These are phyloP conservation scores for Adrianichthys oophorus DNA, from an alignment of 2,797 vertebrate genomes.

Conservation along the genomic window DNA sequence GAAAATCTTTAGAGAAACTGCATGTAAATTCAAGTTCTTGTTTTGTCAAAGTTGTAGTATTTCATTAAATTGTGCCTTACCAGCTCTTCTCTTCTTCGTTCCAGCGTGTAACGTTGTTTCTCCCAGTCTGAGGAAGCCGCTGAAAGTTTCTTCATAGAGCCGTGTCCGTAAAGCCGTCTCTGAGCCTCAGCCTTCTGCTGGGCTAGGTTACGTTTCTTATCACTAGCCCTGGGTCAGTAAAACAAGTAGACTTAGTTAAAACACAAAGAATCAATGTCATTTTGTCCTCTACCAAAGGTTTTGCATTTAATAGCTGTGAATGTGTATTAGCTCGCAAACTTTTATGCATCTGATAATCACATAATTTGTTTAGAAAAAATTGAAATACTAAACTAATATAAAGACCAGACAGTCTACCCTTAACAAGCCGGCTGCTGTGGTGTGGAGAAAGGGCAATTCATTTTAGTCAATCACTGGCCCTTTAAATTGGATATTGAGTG, in stretches of 20 bases:
- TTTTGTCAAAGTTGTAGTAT: background rate
- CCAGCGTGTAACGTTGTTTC: slow-evolving; percentile 90
- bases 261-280: background rate
- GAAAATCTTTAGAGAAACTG: background rate
- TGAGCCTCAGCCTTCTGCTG: slow-evolving; percentile 97
- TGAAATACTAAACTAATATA: slow-evolving; percentile 17
- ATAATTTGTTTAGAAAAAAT: no score
- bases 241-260: slow-evolving; percentile 12
- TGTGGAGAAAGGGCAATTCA: slow-evolving; percentile 63
- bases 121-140: slow-evolving; percentile 94
- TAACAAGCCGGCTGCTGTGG: slow-evolving; percentile 49
- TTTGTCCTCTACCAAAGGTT: background rate
- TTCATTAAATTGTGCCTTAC: slow-evolving; percentile 63
- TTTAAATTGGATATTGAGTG: slow-evolving; percentile 79
- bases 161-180: slow-evolving; percentile 92
- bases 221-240: slow-evolving; percentile 84
- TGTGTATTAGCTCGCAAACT: no score
- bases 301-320: background rate
- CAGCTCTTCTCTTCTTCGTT: slow-evolving; percentile 92
- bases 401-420: slow-evolving; percentile 63
- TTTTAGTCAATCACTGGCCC: slow-evolving; percentile 75
- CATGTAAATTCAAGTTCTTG: background rate
- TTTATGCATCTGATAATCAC: no score
- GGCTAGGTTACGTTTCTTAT: slow-evolving; percentile 94
- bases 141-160: slow-evolving; percentile 86